Conservation (phyloP, 2,113 vertebrate species). For the Pyxicephalus adspersus region DNA sequence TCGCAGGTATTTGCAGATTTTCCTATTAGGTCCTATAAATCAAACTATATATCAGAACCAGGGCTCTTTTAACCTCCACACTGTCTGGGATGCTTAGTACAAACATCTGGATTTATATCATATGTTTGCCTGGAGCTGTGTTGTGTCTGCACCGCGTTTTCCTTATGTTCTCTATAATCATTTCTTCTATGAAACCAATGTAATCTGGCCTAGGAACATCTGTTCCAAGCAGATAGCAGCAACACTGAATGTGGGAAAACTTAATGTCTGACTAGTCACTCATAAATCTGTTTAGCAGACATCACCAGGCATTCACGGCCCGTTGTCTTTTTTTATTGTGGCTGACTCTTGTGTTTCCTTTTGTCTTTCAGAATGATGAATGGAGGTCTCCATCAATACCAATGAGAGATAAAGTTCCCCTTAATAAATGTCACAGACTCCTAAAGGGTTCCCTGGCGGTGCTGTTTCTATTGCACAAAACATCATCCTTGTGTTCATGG, state of each 20-base stretch:
- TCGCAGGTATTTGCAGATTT: neutral
- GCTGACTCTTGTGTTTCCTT: neutral
- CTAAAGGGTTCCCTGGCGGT: neutral
- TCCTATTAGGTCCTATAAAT: neutral
- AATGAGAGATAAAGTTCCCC: neutral
- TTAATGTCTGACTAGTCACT: slow-evolving; percentile 19
- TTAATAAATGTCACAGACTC: slow-evolving; percentile 7
- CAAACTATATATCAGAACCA: neutral
- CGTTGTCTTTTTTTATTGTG: neutral
- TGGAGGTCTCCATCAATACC: neutral
- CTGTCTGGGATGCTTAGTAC: neutral
- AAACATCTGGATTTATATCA: slow-evolving; percentile 1
- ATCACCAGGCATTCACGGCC: neutral
- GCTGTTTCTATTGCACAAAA: neutral
- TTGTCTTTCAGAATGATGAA: slow-evolving; percentile 20
- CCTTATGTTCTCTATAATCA: neutral
- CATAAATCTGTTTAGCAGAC: slow-evolving; percentile 16
- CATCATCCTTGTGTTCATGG: neutral
- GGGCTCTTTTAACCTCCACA: neutral
- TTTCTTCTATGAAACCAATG: slow-evolving; percentile 1
- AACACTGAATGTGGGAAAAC: slow-evolving; percentile 25
- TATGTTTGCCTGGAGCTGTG: neutral
- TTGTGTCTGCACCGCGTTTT: neutral
- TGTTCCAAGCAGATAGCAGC: slow-evolving; percentile 14
- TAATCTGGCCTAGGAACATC: neutral